These are phyloP conservation scores for Noctua janthina DNA, from an alignment of 2,888 invertebrate genomes.

Conservation along the genomic window DNA sequence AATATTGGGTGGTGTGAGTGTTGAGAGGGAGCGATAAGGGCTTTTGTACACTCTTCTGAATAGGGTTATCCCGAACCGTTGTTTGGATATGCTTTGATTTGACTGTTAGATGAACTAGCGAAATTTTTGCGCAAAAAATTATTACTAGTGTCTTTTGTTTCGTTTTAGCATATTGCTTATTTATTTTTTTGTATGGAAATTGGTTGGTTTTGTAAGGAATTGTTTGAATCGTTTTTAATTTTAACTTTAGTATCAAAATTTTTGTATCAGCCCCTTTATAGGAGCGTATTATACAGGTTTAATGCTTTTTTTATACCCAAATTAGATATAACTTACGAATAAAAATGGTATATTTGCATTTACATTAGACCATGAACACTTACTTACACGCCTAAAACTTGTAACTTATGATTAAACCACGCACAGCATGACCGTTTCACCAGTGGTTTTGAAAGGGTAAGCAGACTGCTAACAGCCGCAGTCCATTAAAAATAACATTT, in stretches of 20 bases:
- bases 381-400: slow-evolving; percentile 3
- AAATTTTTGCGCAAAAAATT: background rate
- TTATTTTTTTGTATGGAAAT: background rate
- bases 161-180: too few species aligned
- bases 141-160: too few species aligned
- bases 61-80: slow-evolving; percentile 12
- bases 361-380: background rate
- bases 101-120: background rate
- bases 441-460: slow-evolving; percentile 1
- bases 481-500: background rate
- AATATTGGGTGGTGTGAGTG: slow-evolving; percentile 65
- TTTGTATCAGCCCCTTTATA: background rate
- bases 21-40: slow-evolving; percentile 52
- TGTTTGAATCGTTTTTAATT: background rate
- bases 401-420: slow-evolving; percentile 8
- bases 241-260: too few species aligned
- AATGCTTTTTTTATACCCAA: too few species aligned
- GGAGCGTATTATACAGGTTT: too few species aligned
- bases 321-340: background rate
- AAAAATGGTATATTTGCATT: background rate
- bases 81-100: slow-evolving; percentile 18
- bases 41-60: slow-evolving; percentile 2
- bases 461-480: slow-evolving; percentile 6
- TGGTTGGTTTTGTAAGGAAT: background rate
- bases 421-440: slow-evolving; percentile 18